phyloP scores from a whole-genome alignment of 2,113 vertebrate species.

The Rhynchomys soricoides region DNA sequence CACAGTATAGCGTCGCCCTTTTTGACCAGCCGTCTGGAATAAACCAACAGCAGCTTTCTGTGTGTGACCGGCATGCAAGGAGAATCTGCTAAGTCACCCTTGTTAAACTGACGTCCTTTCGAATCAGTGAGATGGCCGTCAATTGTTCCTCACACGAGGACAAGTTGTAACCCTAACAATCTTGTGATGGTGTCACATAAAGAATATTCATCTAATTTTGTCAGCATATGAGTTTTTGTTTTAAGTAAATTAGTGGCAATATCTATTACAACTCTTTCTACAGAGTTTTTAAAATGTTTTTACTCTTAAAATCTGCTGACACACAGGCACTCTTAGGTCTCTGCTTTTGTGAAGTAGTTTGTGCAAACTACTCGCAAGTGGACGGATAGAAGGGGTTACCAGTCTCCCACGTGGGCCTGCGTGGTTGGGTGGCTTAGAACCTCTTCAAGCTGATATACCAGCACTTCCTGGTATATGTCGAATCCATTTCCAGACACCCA shows the following conservation, averaged over 20 bases:
- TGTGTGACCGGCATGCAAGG: neutral
- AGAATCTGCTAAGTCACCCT: conserved; percentile 19
- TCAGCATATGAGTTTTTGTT: conserved; percentile 27
- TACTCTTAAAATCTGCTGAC: conserved; percentile 13
- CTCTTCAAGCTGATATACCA: neutral
- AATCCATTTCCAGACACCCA: neutral
- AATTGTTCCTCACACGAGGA: neutral
- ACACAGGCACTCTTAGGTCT: neutral
- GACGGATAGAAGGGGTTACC: neutral
- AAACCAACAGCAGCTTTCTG: neutral
- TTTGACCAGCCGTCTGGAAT: neutral
- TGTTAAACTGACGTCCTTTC: conserved; percentile 23
- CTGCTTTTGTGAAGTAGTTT: neutral
- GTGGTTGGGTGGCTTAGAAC: neutral
- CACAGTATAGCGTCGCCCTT: neutral
- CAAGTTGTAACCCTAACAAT: neutral
- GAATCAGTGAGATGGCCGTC: neutral
- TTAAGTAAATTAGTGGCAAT: conserved; percentile 6
- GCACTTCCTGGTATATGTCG: neutral
- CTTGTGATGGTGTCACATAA: neutral
- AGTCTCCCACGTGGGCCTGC: neutral
- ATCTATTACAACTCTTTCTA: conserved; percentile 29
- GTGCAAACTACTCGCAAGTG: neutral
- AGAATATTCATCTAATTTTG: conserved; percentile 44
- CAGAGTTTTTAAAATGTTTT: neutral